Evolutionary conservation across 2,888 invertebrate genomes (phyloP), one percentile per base, ranked within the genome.

Genomic region (Amblyteles armatorius): DNA sequence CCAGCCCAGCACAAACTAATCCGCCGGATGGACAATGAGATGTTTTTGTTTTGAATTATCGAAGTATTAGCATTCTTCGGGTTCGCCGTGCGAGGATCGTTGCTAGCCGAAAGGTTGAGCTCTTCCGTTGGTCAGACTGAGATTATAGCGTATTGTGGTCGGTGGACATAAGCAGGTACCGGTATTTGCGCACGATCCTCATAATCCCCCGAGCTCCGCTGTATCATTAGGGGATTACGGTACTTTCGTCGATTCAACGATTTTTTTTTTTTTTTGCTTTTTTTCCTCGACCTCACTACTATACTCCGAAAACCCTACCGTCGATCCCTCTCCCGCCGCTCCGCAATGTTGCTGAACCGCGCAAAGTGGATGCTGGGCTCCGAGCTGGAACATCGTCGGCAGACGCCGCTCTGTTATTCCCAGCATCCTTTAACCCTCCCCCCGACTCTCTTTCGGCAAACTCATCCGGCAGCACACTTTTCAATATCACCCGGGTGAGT

Each of bases 191-290:
- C 55, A 52, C 65, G 68, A 81, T 83, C 67, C 76, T 57, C 72
- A 67, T 89, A 90, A 90, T 90, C 86, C 87, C 77, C 63, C 86
- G 2, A 63, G 26, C 87, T 88, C 87, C 68, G 80, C 82, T 72
- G 84, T 88, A 86, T 90, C 87, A 89, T 90, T 88, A 90, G 79
- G 82, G 88, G 87, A 87, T 89, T 87, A 88, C 73, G 69, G 80
- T 86, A 79, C 69, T 44, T 57, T 67, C 29, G 67, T 26, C 65
- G 67, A 71, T 57, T 33, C 67, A 65, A 57, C 44, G 40, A 36
- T 52, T 48, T 33, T 60, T n/a, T 52, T 65, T 72, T 73, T 48
- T 63, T 50, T 57, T 50, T 57, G 9, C 11, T 50, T 65, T 33
- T 57, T 29, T 60, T 55, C 67, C 44, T 57, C 71, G 60, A 48